These are phyloP conservation scores for Pinctada fucata DNA, from an alignment of 2,888 invertebrate genomes.

Conservation along the genomic window DNA sequence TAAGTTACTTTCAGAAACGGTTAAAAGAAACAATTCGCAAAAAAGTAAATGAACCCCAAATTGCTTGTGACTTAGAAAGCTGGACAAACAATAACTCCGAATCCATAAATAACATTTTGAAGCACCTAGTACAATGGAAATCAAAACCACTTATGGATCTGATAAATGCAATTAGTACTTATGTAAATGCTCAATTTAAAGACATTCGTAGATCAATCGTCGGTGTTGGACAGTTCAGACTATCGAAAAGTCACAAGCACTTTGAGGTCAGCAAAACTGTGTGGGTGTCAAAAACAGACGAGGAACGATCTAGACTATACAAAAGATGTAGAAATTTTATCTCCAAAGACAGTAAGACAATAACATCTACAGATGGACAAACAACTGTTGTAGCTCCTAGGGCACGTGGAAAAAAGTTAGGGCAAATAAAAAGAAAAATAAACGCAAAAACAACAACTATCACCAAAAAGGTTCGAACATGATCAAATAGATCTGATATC, in stretches of 20 bases:
- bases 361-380: neutral
- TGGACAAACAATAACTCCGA: constrained; percentile 1
- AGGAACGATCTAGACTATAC: neutral
- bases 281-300: constrained; percentile 1
- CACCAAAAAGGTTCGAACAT: neutral
- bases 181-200: constrained; percentile 2
- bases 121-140: neutral
- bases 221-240: neutral
- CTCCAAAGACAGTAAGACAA: neutral
- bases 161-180: neutral
- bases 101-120: neutral
- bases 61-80: neutral
- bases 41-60: neutral
- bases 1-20: neutral
- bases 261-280: neutral
- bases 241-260: neutral
- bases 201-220: constrained; percentile 1
- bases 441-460: neutral
- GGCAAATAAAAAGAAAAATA: neutral
- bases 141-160: neutral
- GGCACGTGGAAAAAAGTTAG: neutral
- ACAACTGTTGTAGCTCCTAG: neutral
- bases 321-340: constrained; percentile 6
- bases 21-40: neutral
- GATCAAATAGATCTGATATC: too few species aligned